Evolutionary conservation across 2,888 invertebrate species (phyloP).

Genomic region (Eupeodes luniger): DNA sequence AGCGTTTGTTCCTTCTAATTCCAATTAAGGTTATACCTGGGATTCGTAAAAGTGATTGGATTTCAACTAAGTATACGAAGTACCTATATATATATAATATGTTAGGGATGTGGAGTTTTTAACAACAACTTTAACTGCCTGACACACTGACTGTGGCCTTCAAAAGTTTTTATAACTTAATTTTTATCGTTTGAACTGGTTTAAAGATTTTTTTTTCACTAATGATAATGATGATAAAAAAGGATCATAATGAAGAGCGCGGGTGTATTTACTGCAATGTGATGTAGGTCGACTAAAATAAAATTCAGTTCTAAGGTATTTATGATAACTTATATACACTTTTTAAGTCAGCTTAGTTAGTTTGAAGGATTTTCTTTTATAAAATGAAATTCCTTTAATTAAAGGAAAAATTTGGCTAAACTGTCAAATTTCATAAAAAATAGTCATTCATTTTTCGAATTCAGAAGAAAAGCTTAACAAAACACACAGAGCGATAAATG

Average conservation of each 20-base stretch:
- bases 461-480: too few species aligned
- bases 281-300: slow-evolving; percentile 59
- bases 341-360: too few species aligned
- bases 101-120: slow-evolving; percentile 24
- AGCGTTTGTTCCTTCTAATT: slow-evolving; percentile 69
- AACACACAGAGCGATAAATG: too few species aligned
- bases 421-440: too few species aligned
- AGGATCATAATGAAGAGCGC: slow-evolving; percentile 38
- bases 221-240: not conserved
- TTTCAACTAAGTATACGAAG: slow-evolving; percentile 15
- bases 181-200: slow-evolving; percentile 35
- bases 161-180: slow-evolving; percentile 54
- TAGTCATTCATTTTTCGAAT: too few species aligned
- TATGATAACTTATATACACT: too few species aligned
- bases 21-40: slow-evolving; percentile 70
- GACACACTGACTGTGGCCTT: slow-evolving; percentile 75
- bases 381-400: too few species aligned
- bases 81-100: too few species aligned
- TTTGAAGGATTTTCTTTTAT: too few species aligned
- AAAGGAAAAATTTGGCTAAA: too few species aligned
- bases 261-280: slow-evolving; percentile 62
- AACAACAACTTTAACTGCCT: slow-evolving; percentile 39
- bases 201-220: slow-evolving; percentile 24
- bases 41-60: slow-evolving; percentile 72
- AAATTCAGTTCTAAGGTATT: too few species aligned